phyloP scores from a whole-genome alignment of 1,140 invertebrate genomes.

The Atta cephalotes region DNA sequence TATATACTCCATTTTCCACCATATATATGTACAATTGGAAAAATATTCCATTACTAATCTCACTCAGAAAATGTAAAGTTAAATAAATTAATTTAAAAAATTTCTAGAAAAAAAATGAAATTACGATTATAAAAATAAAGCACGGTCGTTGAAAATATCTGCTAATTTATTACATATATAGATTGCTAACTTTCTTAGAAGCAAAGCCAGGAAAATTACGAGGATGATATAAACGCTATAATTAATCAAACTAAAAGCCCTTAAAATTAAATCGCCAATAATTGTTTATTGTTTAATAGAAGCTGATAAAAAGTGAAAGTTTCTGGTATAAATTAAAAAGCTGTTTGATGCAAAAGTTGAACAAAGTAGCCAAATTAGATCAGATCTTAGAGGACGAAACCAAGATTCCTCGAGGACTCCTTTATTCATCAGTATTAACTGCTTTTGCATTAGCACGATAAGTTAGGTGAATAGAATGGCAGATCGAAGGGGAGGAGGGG shows the following conservation, averaged over 20 bases:
- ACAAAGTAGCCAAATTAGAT: not conserved
- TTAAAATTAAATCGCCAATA: not conserved
- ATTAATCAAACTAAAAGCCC: not conserved
- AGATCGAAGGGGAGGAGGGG: constrained; percentile 14
- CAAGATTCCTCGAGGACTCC: constrained; percentile 11
- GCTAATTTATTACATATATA: not conserved
- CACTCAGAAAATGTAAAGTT: not conserved
- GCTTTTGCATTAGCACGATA: constrained; percentile 80
- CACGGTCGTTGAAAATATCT: not conserved
- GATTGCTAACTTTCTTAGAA: not conserved
- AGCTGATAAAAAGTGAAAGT: not conserved
- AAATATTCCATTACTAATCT: constrained; percentile 11
- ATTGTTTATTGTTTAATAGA: not conserved
- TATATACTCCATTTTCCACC: constrained; percentile 15
- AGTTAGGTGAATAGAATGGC: constrained; percentile 63
- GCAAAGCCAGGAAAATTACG: not conserved
- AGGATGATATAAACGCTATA: not conserved
- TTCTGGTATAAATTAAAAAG: not conserved
- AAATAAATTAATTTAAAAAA: not conserved
- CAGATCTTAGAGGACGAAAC: not conserved
- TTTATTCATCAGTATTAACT: constrained; percentile 36
- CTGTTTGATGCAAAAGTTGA: not conserved
- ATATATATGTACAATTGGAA: constrained; percentile 25
- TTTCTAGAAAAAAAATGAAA: too few species aligned
- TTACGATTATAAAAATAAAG: not conserved